phyloP scores from a whole-genome alignment of 92 coral and sea anemone species.

The Isaurus tuberculatus region DNA sequence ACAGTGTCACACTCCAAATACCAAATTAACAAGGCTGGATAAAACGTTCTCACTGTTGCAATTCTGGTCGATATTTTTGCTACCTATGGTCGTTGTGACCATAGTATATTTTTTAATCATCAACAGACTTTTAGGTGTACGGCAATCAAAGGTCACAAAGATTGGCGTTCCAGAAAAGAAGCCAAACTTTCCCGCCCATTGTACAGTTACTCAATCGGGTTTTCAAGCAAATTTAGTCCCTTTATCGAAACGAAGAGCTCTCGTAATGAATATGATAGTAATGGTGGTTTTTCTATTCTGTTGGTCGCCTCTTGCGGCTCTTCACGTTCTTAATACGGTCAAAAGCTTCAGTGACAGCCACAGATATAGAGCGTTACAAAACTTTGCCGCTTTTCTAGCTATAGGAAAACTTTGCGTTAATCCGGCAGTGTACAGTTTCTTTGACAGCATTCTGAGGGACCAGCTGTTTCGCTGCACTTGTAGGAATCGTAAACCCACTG shows the following conservation, averaged over 20 bases:
- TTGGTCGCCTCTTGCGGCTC: slow-evolving; percentile 90
- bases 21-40: slow-evolving; percentile 71
- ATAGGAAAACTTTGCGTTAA: slow-evolving; percentile 88
- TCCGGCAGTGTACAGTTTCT: slow-evolving; percentile 94
- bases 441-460: slow-evolving; percentile 89
- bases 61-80: slow-evolving; percentile 76
- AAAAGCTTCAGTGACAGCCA: slow-evolving; percentile 57
- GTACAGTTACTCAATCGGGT: slow-evolving; percentile 70
- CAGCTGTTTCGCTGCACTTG: slow-evolving; percentile 80
- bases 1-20: slow-evolving; percentile 60
- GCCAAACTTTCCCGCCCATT: slow-evolving; percentile 71
- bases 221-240: slow-evolving; percentile 89
- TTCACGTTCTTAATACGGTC: slow-evolving; percentile 71
- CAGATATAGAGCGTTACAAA: slow-evolving; percentile 73
- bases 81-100: slow-evolving; percentile 78
- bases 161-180: slow-evolving; percentile 54
- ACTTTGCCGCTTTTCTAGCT: slow-evolving; percentile 86
- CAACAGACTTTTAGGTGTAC: slow-evolving; percentile 77
- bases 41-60: slow-evolving; percentile 83
- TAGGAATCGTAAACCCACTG: slow-evolving; percentile 46
- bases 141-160: slow-evolving; percentile 55
- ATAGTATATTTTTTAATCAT: slow-evolving; percentile 76
- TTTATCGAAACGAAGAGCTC: slow-evolving; percentile 91
- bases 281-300: slow-evolving; percentile 91
- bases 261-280: slow-evolving; percentile 96